These are phyloP conservation scores for Actinernus sp. DNA, from an alignment of 92 coral and sea anemone genomes.

Conservation along the genomic window DNA sequence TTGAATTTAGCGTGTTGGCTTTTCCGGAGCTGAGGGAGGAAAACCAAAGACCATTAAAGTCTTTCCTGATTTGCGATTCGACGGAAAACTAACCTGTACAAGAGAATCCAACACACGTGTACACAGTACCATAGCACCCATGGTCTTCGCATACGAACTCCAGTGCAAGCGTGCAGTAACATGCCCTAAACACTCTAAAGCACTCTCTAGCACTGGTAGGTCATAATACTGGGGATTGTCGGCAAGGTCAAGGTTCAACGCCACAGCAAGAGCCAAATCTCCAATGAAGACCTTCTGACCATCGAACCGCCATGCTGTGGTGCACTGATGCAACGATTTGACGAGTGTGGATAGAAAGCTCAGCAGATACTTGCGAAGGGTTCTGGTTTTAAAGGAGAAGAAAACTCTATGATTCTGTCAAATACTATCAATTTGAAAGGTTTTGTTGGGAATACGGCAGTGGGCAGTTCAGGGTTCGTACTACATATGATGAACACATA, in stretches of 20 bases:
- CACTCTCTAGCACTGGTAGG: slow-evolving; percentile 88
- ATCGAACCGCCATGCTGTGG: slow-evolving; percentile 80
- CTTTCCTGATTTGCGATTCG: too few relatives aligned
- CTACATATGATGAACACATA: too few relatives aligned
- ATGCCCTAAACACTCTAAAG: slow-evolving; percentile 85
- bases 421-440: too few relatives aligned
- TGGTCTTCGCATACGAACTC: slow-evolving; percentile 73
- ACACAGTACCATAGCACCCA: slow-evolving; percentile 76
- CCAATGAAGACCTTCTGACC: slow-evolving; percentile 89
- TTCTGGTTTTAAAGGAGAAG: slow-evolving; percentile 34
- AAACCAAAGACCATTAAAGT: too few relatives aligned
- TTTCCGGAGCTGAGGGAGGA: too few relatives aligned
- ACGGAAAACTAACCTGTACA: slow-evolving; percentile 88
- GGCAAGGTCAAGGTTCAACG: slow-evolving; percentile 87
- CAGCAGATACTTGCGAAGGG: slow-evolving; percentile 76
- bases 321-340: slow-evolving; percentile 52
- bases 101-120: slow-evolving; percentile 71
- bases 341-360: slow-evolving; percentile 69
- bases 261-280: slow-evolving; percentile 83
- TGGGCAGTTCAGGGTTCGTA: too few relatives aligned
- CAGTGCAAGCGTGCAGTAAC: slow-evolving; percentile 81
- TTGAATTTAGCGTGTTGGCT: too few relatives aligned
- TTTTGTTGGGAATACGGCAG: too few relatives aligned
- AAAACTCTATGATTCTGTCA: too few relatives aligned
- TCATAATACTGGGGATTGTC: slow-evolving; percentile 98